Percentiles rank a stretch among this genome's conserved stretches.
Conservation (phyloP, 2,888 invertebrate species). For the Hypercompe scribonia region DNA sequence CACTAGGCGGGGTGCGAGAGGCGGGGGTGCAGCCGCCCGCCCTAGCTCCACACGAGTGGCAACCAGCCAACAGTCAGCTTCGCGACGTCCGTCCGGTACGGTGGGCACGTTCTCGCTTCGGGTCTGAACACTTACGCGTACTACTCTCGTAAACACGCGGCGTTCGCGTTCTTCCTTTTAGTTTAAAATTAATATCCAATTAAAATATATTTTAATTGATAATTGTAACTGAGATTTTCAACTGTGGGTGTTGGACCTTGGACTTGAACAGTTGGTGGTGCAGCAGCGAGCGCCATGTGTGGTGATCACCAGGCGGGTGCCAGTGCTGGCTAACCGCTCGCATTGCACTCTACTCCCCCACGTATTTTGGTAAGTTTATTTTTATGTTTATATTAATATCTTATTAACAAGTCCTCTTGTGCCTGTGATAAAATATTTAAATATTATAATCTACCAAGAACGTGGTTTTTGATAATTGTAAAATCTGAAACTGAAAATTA, state of each 20-base stretch:
- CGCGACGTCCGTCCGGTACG: constrained; percentile 55
- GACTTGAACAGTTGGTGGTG: constrained; percentile 48
- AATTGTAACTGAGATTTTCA: constrained; percentile 25
- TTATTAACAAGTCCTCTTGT: constrained; percentile 13
- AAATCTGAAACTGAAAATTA: neutral
- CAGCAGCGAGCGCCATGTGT: constrained; percentile 65
- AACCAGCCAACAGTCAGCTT: constrained; percentile 50
- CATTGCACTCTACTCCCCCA: constrained; percentile 58
- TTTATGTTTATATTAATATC: constrained; percentile 14
- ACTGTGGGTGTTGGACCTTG: constrained; percentile 43
- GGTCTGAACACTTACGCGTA: constrained; percentile 29
- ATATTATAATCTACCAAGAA: neutral
- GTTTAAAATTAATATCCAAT: neutral
- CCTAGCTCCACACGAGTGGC: constrained; percentile 61
- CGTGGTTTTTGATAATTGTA: neutral
- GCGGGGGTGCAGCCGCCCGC: constrained; percentile 74
- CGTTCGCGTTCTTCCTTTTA: constrained; percentile 39
- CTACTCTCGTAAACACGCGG: constrained; percentile 60
- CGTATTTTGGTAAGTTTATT: constrained; percentile 73
- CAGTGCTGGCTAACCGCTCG: constrained; percentile 71
- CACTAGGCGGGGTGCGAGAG: constrained; percentile 68
- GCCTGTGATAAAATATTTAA: constrained; percentile 37
- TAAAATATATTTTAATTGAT: constrained; percentile 28
- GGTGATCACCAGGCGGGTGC: constrained; percentile 67
- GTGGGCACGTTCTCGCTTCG: constrained; percentile 50